A percentile compares a stretch with the other conserved stretches of the same genome.
Conservation (phyloP, 2,888 invertebrate genomes). For the Craniophora ligustri region DNA sequence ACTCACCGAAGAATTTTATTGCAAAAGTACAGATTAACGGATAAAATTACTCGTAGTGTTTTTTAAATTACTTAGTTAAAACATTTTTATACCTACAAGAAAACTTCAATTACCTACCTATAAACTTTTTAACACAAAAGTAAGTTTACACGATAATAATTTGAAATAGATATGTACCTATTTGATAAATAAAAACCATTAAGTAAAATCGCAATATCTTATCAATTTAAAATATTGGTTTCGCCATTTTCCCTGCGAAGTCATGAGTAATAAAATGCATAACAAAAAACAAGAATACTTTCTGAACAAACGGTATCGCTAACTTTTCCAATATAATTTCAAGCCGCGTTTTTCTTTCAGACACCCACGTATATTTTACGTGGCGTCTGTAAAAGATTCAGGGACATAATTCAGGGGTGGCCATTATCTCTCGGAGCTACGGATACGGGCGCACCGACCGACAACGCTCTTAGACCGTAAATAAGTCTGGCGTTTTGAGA, state of each 20-base stretch:
- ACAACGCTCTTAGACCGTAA: slow-evolving; percentile 76
- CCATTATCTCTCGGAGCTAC: slow-evolving; percentile 59
- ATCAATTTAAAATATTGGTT: no score
- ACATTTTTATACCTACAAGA: no score
- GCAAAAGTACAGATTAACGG: not conserved
- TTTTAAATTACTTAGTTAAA: not conserved
- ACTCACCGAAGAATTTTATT: slow-evolving; percentile 18
- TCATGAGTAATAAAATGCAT: no score
- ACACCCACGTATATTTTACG: slow-evolving; percentile 27
- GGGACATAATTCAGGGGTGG: slow-evolving; percentile 51
- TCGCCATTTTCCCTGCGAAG: no score
- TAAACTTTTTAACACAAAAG: no score
- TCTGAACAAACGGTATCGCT: not conserved
- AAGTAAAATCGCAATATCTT: no score
- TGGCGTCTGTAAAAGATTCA: slow-evolving; percentile 42
- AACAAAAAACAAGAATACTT: no score
- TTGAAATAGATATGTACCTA: no score
- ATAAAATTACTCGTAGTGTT: not conserved
- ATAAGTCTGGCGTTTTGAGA: slow-evolving; percentile 86
- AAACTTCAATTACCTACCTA: no score
- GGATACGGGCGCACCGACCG: slow-evolving; percentile 50
- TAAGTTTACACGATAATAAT: no score
- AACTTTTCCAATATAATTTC: slow-evolving; percentile 21
- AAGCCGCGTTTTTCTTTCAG: slow-evolving; percentile 9
- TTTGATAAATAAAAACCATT: no score